A percentile compares a stretch with the other conserved stretches of the same genome.
Evolutionary conservation across 2,797 vertebrate genomes (phyloP).

Genomic region (Triplophysa yarkandensis): DNA sequence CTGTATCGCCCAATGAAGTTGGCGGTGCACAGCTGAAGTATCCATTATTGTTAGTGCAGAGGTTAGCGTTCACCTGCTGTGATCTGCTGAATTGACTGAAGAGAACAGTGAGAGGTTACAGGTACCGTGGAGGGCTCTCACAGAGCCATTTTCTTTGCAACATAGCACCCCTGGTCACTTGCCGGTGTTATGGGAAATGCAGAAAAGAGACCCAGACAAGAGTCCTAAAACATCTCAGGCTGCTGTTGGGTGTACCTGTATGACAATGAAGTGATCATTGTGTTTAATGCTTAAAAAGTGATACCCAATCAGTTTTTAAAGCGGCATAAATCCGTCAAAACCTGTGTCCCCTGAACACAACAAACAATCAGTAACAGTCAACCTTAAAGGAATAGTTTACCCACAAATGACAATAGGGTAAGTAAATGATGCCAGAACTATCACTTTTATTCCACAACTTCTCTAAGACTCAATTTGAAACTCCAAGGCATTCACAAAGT

Average conservation of each 20-base stretch:
- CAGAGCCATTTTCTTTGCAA: constrained; percentile 27
- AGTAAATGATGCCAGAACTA: too few relatives aligned
- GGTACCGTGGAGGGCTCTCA: constrained; percentile 35
- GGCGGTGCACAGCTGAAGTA: constrained; percentile 7
- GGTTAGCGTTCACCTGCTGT: constrained; percentile 33
- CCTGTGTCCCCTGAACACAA: not conserved
- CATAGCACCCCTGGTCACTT: constrained; percentile 26
- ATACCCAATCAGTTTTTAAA: not conserved
- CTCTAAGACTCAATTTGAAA: too few relatives aligned
- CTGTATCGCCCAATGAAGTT: constrained; percentile 9
- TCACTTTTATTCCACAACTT: too few relatives aligned
- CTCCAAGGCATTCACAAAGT: too few relatives aligned
- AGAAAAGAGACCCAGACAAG: constrained; percentile 6
- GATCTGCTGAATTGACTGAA: constrained; percentile 32
- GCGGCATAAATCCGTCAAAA: not conserved
- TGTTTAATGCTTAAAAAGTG: constrained; percentile 3
- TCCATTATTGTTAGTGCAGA: constrained; percentile 48
- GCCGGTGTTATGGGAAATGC: constrained; percentile 10
- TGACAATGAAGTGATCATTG: constrained; percentile 3
- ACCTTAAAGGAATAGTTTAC: not conserved
- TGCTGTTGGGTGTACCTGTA: not conserved
- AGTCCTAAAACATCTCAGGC: constrained; percentile 6
- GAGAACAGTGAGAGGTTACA: constrained; percentile 29
- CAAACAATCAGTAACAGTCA: too few relatives aligned
- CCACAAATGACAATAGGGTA: too few relatives aligned